A percentile compares a stretch with the other conserved stretches of the same genome.
Evolutionary conservation across 1,140 invertebrate species (phyloP).

Genomic region (Meloidogyne exigua): DNA sequence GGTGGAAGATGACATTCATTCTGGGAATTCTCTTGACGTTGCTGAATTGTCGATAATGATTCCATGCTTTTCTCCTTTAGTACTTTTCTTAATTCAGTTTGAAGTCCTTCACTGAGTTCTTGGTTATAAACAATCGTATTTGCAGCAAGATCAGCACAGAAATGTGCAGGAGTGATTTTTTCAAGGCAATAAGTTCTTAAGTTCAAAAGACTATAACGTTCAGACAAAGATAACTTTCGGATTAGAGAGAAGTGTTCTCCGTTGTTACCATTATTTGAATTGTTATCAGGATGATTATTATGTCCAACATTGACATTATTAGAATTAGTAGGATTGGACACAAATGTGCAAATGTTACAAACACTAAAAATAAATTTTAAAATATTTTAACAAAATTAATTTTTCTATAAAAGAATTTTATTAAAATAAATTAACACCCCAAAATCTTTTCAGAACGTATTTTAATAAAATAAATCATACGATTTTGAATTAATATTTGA

Average conservation of each 20-base stretch:
- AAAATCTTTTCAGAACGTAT: too few relatives aligned
- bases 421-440: too few relatives aligned
- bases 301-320: neutral
- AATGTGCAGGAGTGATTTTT: neutral
- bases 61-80: neutral
- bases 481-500: neutral
- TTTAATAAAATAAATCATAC: neutral
- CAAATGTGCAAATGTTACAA: neutral
- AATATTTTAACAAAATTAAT: neutral
- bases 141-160: neutral
- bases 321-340: neutral
- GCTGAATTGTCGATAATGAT: neutral
- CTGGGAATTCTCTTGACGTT: neutral
- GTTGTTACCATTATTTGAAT: neutral
- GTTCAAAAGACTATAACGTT: neutral
- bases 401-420: neutral
- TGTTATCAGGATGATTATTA: neutral
- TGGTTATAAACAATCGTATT: neutral
- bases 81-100: neutral
- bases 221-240: neutral
- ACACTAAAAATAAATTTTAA: neutral
- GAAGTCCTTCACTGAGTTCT: neutral
- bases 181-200: neutral
- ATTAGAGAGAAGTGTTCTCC: neutral
- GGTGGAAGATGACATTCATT: slow-evolving; percentile 3